A percentile compares a stretch with the other conserved stretches of the same genome.
Evolutionary conservation across 2,888 invertebrate species (phyloP).

Genomic region (Amblyjoppa proteus): DNA sequence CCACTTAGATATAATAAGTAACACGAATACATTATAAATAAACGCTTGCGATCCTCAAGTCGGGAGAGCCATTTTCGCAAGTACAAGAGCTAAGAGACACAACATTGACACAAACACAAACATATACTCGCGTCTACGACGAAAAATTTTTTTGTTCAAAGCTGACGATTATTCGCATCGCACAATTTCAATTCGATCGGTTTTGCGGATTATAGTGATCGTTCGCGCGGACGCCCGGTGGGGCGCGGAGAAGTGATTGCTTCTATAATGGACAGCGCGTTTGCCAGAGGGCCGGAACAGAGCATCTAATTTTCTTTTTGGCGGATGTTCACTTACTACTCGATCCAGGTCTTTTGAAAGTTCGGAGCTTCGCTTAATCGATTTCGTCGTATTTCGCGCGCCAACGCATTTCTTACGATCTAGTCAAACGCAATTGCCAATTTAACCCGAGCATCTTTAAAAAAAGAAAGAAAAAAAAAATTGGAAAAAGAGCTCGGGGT

Average conservation of each 20-base stretch:
- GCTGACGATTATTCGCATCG: constrained; percentile 58
- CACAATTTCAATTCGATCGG: constrained; percentile 58
- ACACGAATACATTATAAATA: constrained; percentile 47
- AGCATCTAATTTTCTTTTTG: not conserved
- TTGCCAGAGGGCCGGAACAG: not conserved
- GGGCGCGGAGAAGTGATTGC: constrained; percentile 4
- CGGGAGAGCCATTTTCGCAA: constrained; percentile 59
- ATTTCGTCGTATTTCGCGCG: constrained; percentile 39
- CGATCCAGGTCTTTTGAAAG: constrained; percentile 35
- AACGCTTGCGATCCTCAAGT: constrained; percentile 64
- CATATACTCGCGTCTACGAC: constrained; percentile 6
- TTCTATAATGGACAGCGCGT: not conserved
- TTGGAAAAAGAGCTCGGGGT: not conserved
- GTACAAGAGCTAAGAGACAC: constrained; percentile 21
- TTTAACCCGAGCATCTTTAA: constrained; percentile 17
- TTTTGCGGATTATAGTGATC: constrained; percentile 30
- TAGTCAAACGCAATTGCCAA: constrained; percentile 48
- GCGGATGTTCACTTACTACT: not conserved
- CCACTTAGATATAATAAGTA: constrained; percentile 47
- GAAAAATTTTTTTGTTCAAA: not conserved
- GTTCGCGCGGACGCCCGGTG: constrained; percentile 11
- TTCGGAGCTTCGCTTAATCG: constrained; percentile 42
- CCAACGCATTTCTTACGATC: constrained; percentile 48
- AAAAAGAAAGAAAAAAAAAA: not conserved
- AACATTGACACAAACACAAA: constrained; percentile 21